Percentiles rank a stretch among this genome's conserved stretches.
Conservation (phyloP, 2,888 invertebrate species). For the Epinotia brunnichana region DNA sequence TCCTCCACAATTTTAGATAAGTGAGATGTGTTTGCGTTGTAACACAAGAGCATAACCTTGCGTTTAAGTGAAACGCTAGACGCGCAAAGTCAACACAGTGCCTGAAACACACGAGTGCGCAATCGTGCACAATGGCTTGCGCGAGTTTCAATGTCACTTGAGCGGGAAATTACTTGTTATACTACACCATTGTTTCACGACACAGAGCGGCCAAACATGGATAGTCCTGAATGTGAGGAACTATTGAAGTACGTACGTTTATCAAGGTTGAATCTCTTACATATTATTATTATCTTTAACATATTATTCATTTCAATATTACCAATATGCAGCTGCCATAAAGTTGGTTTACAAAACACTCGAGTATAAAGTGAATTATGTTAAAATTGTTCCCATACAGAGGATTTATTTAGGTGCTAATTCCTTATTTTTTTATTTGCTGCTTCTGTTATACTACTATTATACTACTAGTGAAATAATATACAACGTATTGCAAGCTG, state of each 20-base stretch:
- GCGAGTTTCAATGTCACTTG: constrained; percentile 37
- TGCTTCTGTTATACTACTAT: no score
- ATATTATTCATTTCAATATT: no score
- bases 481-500: no score
- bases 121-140: constrained; percentile 21
- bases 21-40: neutral
- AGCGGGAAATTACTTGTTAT: constrained; percentile 13
- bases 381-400: no score
- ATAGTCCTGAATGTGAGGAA: constrained; percentile 16
- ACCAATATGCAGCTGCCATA: no score
- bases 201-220: constrained; percentile 18
- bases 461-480: no score
- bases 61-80: constrained; percentile 30
- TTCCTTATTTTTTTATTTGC: no score
- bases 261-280: neutral
- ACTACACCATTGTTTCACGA: constrained; percentile 26
- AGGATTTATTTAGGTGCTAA: no score
- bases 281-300: no score
- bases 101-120: constrained; percentile 12
- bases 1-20: constrained; percentile 1
- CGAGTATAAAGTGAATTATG: no score
- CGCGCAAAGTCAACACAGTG: constrained; percentile 28
- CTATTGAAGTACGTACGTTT: constrained; percentile 34
- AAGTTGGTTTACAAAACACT: no score
- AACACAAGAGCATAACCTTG: constrained; percentile 2